Evolutionary conservation across 2,888 invertebrate genomes (phyloP), one percentile per base, ranked within the genome.

Genomic region (Eupithecia insigniata): DNA sequence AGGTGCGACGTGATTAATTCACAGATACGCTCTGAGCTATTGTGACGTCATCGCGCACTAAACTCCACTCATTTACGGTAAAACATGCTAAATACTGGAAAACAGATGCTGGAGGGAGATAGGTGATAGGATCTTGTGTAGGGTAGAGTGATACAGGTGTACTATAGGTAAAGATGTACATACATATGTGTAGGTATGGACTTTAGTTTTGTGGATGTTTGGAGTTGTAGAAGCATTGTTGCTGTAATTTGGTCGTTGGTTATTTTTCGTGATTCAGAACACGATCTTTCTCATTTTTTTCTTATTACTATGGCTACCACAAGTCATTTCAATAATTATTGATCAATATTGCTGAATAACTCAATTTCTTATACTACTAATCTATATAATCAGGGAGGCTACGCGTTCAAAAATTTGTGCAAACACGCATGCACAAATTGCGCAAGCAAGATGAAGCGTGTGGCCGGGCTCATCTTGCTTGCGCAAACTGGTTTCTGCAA

Each of bases 1-100:
- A 91, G 90, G 87, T 90, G 89, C 79, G 26, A 81, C 80, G 82
- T 89, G 87, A 89, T 89, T 90, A 89, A 89, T 89, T 85, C 81
- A 80, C 70, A 79, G 79, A 83, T 84, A 83, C 83, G 85, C 83
- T 85, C 82, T 86, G 87, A 89, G 86, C 85, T 84, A 86, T 87
- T 85, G 85, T 87, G 83, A 81, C 80, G 80, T 80, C 81, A 80
- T 71, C 78, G 80, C 79, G 79, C 78, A 71, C 69, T 80, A 77
- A 80, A 77, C 78, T 71, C 72, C 55, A 26, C 73, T 73, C 70
- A 79, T 76, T 75, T 70, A 75, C 67, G 67, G 71, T 68, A 61
- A 61, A 69, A 46, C 61, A 60, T 60, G 39, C 30, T 66, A 39
- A 43, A 43, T 46, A 43, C 30, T 66, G 66, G 26, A 46, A 39